These are phyloP conservation scores for Arrhopalites spinosus DNA, from an alignment of 2,888 invertebrate species.

Conservation along the genomic window DNA sequence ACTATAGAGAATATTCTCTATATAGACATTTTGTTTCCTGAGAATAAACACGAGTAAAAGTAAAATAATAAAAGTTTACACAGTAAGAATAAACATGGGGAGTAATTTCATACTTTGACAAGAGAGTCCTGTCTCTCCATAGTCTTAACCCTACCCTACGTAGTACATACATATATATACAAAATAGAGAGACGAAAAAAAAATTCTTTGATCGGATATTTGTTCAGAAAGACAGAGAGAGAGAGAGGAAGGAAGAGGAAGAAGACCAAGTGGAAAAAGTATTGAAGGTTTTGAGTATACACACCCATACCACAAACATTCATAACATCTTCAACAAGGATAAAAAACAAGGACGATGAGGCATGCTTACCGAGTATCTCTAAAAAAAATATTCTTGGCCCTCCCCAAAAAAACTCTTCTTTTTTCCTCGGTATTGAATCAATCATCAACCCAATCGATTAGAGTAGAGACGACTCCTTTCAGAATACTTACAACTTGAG, in stretches of 20 bases:
- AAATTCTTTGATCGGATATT: constrained; percentile 16
- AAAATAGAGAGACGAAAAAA: neutral
- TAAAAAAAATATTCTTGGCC: neutral
- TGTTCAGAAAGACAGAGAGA: constrained; percentile 1
- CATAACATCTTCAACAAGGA: neutral
- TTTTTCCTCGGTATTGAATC: constrained; percentile 44
- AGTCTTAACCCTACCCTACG: no score
- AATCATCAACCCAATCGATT: constrained; percentile 44
- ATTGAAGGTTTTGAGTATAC: neutral
- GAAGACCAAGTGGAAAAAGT: neutral
- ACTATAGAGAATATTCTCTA: no score
- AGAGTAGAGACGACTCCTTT: constrained; percentile 10
- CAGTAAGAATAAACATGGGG: constrained; percentile 16
- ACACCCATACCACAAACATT: constrained; percentile 16
- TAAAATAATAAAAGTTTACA: constrained; percentile 17
- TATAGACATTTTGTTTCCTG: neutral
- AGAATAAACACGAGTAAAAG: constrained; percentile 7
- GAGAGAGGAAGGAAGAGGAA: neutral
- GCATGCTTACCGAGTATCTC: neutral
- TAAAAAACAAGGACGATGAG: neutral
- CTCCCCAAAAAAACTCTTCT: neutral
- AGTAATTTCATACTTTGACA: constrained; percentile 29
- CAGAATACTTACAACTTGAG: constrained; percentile 8
- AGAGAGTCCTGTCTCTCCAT: no score
- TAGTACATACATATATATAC: no score